Percentiles rank a stretch among this genome's conserved stretches.
phyloP scores from a whole-genome alignment of 2,888 invertebrate genomes.

The Eugnorisma glareosa region DNA sequence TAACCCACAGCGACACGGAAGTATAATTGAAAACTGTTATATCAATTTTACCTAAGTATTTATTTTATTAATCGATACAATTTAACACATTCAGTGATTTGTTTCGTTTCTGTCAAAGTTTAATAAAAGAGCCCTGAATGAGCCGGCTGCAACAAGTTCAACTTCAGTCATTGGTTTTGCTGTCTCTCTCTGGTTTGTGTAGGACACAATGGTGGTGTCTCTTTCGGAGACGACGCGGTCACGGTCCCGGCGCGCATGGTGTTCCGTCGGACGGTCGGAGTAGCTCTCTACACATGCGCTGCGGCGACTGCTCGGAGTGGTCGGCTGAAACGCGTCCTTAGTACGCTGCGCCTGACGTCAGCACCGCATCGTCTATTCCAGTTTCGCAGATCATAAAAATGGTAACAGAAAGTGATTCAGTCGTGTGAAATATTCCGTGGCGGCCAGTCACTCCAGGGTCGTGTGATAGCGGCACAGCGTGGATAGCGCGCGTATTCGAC shows the following conservation, averaged over 20 bases:
- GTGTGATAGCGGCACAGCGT: slow-evolving; percentile 59
- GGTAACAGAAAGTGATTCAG: slow-evolving; percentile 85
- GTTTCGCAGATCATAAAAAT: slow-evolving; percentile 84
- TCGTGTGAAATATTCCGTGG: slow-evolving; percentile 80
- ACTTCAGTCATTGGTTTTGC: slow-evolving; percentile 60
- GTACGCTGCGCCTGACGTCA: slow-evolving; percentile 74
- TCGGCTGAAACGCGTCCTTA: slow-evolving; percentile 73
- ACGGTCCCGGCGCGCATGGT: slow-evolving; percentile 41
- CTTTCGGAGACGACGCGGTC: slow-evolving; percentile 56
- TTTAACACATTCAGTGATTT: slow-evolving; percentile 17
- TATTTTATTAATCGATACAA: slow-evolving; percentile 2
- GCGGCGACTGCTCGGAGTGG: slow-evolving; percentile 75
- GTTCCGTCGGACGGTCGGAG: slow-evolving; percentile 12
- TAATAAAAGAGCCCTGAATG: slow-evolving; percentile 37
- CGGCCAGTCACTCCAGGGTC: slow-evolving; percentile 69
- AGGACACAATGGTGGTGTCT: slow-evolving; percentile 61
- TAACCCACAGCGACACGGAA: slow-evolving; percentile 21
- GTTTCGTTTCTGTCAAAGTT: slow-evolving; percentile 35
- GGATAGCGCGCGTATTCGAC: slow-evolving; percentile 65
- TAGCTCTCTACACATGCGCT: slow-evolving; percentile 79
- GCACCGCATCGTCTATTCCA: slow-evolving; percentile 77
- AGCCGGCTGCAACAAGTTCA: slow-evolving; percentile 61
- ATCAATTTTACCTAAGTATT: neutral
- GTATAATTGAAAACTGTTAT: slow-evolving; percentile 6
- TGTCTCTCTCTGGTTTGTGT: slow-evolving; percentile 65